phyloP scores from a whole-genome alignment of 1,140 invertebrate genomes.

The Drosophila truncata region DNA sequence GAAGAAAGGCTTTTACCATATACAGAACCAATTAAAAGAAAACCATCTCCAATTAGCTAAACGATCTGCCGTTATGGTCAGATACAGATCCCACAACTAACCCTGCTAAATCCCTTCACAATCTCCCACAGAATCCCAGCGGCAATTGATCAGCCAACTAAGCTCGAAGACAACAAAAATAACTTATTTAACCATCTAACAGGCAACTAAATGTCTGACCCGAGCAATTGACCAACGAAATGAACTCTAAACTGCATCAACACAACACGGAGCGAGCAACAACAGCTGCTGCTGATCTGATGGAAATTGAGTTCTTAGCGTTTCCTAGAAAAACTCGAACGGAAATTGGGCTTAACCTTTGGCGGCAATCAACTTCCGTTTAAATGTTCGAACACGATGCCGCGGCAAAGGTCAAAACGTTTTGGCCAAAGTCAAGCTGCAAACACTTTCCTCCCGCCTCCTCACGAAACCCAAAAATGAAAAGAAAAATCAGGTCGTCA shows the following conservation, averaged over 20 bases:
- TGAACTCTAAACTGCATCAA: slow-evolving; percentile 66
- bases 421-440: slow-evolving; percentile 59
- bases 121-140: slow-evolving; percentile 14
- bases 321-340: slow-evolving; percentile 56
- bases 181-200: slow-evolving; percentile 55
- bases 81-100: background rate
- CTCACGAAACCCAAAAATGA: slow-evolving; percentile 61
- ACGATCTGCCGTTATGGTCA: slow-evolving; percentile 5
- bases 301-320: slow-evolving; percentile 73
- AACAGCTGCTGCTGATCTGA: slow-evolving; percentile 46
- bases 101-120: slow-evolving; percentile 13
- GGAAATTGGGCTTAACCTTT: slow-evolving; percentile 81
- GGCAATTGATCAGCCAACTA: slow-evolving; percentile 40
- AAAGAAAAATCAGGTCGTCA: slow-evolving; percentile 79
- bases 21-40: slow-evolving; percentile 15
- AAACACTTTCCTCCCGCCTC: slow-evolving; percentile 65
- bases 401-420: slow-evolving; percentile 78
- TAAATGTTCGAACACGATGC: slow-evolving; percentile 81
- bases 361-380: slow-evolving; percentile 82
- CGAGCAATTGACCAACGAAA: slow-evolving; percentile 55
- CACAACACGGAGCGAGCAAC: slow-evolving; percentile 34
- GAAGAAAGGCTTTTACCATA: background rate
- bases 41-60: slow-evolving; percentile 18
- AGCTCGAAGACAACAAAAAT: slow-evolving; percentile 44
- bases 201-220: slow-evolving; percentile 56